phyloP scores from a whole-genome alignment of 2,113 vertebrate genomes.

The Empidonax alnorum region DNA sequence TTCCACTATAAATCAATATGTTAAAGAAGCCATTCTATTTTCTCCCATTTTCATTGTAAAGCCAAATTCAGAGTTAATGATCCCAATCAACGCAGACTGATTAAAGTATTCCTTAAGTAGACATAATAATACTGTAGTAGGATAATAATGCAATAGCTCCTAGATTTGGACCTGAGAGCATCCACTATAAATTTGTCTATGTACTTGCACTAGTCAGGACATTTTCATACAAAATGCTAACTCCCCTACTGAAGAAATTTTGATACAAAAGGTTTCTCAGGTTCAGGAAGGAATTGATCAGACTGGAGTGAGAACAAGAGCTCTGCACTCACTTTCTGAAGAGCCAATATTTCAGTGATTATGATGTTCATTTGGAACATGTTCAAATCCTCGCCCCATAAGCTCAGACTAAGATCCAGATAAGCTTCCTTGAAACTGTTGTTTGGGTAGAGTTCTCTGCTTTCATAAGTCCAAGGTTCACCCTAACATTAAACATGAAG shows the following conservation, averaged over 20 bases:
- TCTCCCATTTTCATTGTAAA: not conserved
- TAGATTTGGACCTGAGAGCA: not conserved
- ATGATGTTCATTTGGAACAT: not conserved
- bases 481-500: not conserved
- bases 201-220: not conserved
- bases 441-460: not conserved
- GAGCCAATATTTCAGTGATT: not conserved
- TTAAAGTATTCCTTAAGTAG: not conserved
- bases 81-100: not conserved
- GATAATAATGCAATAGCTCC: not conserved
- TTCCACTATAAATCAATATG: not conserved
- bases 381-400: not conserved
- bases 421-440: not conserved
- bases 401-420: not conserved
- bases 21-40: not conserved
- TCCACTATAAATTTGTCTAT: not conserved
- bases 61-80: not conserved
- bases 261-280: not conserved
- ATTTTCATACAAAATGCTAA: not conserved
- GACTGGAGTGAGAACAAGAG: not conserved
- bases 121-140: not conserved
- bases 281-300: not conserved
- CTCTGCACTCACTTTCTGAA: not conserved
- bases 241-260: not conserved
- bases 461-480: not conserved